Conservation (phyloP, 2,113 vertebrate species). For the Spea bombifrons region DNA sequence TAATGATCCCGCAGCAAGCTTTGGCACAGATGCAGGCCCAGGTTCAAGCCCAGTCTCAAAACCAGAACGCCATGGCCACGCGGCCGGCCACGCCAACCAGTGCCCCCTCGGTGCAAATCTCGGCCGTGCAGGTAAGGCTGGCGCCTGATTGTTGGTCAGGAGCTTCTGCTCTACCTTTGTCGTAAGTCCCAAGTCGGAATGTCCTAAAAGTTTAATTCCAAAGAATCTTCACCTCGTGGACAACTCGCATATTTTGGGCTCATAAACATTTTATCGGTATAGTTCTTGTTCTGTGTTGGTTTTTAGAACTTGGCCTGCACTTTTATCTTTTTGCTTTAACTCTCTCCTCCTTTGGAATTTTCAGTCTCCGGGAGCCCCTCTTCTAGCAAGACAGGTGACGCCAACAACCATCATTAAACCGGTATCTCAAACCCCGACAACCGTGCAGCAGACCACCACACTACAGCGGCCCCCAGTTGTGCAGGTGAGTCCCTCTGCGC, state of each 20-base stretch:
- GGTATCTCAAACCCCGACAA: constrained; percentile 79
- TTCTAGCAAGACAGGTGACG: constrained; percentile 81
- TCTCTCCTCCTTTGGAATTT: constrained; percentile 2
- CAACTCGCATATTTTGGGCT: too few relatives aligned
- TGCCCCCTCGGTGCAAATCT: constrained; percentile 87
- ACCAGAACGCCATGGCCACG: constrained; percentile 83
- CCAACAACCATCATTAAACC: constrained; percentile 89
- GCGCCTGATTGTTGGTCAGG: too few relatives aligned
- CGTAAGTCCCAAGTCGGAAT: too few relatives aligned
- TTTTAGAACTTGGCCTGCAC: too few relatives aligned
- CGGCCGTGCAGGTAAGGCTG: constrained; percentile 77
- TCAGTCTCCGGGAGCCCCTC: constrained; percentile 80
- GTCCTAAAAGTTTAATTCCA: too few relatives aligned
- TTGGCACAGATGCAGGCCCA: constrained; percentile 93
- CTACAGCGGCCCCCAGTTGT: constrained; percentile 85
- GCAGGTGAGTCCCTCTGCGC: constrained; percentile 68
- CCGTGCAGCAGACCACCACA: constrained; percentile 76
- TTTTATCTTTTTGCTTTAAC: background rate
- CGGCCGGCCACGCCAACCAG: constrained; percentile 83
- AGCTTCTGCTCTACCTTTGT: too few relatives aligned
- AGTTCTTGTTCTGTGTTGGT: background rate
- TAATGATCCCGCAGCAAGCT: constrained; percentile 91
- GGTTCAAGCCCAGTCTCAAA: constrained; percentile 71
- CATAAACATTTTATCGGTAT: background rate
- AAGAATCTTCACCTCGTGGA: too few relatives aligned